These are phyloP conservation scores for Neodiprion virginianus DNA, from an alignment of 1,140 invertebrate species.

Conservation along the genomic window DNA sequence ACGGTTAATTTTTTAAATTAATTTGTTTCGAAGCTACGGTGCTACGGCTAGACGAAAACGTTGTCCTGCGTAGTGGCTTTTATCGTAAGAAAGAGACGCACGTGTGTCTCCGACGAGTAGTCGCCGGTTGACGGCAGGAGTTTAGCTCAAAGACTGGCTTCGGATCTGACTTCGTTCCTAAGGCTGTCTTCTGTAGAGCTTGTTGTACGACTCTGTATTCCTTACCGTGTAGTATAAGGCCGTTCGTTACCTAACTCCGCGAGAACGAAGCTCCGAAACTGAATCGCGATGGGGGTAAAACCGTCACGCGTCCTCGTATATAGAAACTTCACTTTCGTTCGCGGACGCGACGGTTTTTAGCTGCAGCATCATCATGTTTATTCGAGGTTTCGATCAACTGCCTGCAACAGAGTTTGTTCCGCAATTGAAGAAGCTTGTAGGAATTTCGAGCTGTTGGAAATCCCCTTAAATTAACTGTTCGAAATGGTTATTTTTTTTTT, in stretches of 20 bases:
- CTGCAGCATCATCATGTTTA: too few relatives aligned
- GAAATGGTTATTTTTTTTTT: too few relatives aligned
- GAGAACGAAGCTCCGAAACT: slow-evolving; percentile 6
- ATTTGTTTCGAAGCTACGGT: too few relatives aligned
- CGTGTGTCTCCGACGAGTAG: background rate
- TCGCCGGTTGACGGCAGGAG: background rate
- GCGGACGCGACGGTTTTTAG: background rate
- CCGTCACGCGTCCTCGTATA: slow-evolving; percentile 2
- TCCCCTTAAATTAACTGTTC: too few relatives aligned
- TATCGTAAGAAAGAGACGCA: too few relatives aligned
- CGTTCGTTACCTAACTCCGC: background rate
- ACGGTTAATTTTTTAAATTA: too few relatives aligned
- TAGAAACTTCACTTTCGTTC: slow-evolving; percentile 5
- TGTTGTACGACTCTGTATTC: background rate
- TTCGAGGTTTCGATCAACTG: too few relatives aligned
- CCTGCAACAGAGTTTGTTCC: too few relatives aligned
- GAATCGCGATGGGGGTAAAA: background rate
- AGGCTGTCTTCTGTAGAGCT: background rate
- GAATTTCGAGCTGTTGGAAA: too few relatives aligned
- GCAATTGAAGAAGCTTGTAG: too few relatives aligned
- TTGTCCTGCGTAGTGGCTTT: too few relatives aligned
- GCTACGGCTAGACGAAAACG: too few relatives aligned
- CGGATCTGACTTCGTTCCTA: slow-evolving; percentile 4
- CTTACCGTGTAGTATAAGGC: background rate
- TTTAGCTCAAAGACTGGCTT: background rate